Base-by-base conservation (phyloP, 2,797 vertebrate genomes). In the Anguilla megastoma region DNA sequence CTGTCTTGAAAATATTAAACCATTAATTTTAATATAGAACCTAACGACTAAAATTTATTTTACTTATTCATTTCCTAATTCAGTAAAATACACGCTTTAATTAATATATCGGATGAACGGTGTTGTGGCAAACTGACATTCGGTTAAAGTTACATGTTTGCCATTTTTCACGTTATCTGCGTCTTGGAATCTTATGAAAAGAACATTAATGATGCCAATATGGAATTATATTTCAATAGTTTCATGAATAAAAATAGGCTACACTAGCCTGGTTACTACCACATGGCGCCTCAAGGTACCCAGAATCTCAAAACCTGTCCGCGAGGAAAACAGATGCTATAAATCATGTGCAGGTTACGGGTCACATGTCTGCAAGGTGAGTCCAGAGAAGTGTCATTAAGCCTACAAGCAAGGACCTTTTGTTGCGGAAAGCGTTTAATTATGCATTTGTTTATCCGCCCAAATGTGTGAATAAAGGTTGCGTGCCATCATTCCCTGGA, bases 1-100 rank as follows among this genome's bases (percentile, higher is more conserved):
- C 89, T 85, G 92, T 94, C 93, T 94, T 94, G 90, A 91, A 94
- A 94, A 89, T 92, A 95, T 90, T 89, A 91, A 95, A 94, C 89
- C 90, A 87, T 91, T 92, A 66, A 90, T 93, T 91, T 88, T 90
- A 92, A 79, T 12, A 71, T 58, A 82, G 74, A 80, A 52, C 56
- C 36, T 66, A 66, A 21, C 21, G 14, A 36, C 54, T n/a, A 87
- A 85, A 89, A 36, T 88, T 69, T 89, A 90, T 86, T 74, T 52
- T 89, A 27, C 80, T 58, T 88, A 50, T 89, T 56, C 69, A 80
- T 24, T 52, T 84, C 89, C 0, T 21, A 1, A 48, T 82, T 60
- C 33, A n/a, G 33, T 60, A 58, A 87, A 41, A 60, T 74, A 9
- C 56, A 63, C 16, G 33, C 16, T 5, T 12, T 18, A 5, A 18